Evolutionary conservation across 2,888 invertebrate genomes (phyloP).

Genomic region (Thecophora atra): DNA sequence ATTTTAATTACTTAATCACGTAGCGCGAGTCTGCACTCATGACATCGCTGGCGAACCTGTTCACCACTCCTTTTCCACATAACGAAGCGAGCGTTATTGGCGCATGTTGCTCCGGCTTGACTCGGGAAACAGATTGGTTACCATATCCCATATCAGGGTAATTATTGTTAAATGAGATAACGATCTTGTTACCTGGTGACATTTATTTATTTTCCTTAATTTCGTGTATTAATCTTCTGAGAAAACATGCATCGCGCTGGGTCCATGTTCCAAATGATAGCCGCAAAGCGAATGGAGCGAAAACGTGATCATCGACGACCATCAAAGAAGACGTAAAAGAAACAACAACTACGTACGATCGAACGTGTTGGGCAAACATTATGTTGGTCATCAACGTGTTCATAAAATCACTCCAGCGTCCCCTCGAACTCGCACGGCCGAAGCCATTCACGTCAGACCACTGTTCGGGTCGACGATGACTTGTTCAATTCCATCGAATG

Average conservation of each 20-base stretch:
- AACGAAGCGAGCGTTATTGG: conserved; percentile 29
- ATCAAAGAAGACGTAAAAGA: background rate
- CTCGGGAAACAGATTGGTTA: conserved; percentile 61
- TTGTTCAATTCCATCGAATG: conserved; percentile 5
- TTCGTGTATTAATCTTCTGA: conserved; percentile 66
- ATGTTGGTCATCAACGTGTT: conserved; percentile 32
- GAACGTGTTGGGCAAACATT: conserved; percentile 35
- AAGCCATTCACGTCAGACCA: background rate
- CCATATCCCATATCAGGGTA: conserved; percentile 67
- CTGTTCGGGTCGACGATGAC: conserved; percentile 15
- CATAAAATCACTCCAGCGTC: conserved; percentile 17
- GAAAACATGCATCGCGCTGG: conserved; percentile 48
- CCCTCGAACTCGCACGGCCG: background rate
- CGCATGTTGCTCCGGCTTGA: conserved; percentile 12
- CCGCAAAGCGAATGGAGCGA: conserved; percentile 3
- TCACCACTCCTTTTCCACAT: conserved; percentile 31
- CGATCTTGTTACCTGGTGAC: conserved; percentile 66
- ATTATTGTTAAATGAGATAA: conserved; percentile 67
- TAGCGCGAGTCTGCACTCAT: conserved; percentile 1
- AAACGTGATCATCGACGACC: conserved; percentile 19
- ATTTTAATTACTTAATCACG: conserved; percentile 24
- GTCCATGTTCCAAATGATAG: background rate
- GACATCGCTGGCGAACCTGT: background rate
- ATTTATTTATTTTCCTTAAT: conserved; percentile 68
- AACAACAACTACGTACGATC: conserved; percentile 14